Evolutionary conservation across 2,888 invertebrate genomes (phyloP), one percentile per base, ranked within the genome.

Genomic region (Eucriotettix oculatus): DNA sequence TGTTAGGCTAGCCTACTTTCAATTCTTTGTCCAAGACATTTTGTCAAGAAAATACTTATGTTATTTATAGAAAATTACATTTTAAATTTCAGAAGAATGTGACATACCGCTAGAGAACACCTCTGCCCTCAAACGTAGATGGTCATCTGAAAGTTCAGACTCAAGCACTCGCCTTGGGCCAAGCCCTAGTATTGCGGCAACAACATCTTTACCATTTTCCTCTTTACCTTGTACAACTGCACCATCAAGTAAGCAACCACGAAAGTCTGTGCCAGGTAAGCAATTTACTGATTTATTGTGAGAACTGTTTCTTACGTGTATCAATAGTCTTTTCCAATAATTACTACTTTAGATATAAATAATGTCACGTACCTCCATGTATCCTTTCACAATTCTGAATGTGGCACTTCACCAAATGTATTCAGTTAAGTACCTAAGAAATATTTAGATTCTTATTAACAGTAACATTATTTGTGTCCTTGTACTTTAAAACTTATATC

Each of bases 221-320:
- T 40, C 60, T 48, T 16, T 54, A 10, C 16, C 58, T 41, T 58
- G 52, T 14, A 29, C 66, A 1, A 66, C 67, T 16, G 69, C 72
- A 2, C 66, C 69, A 12, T 66, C 71, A 17, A 66, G 70, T 2
- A 75, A 76, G 65, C 73, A 74, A 65, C 69, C 71, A 16, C 69
- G 72, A 59, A 75, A 74, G 67, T 70, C 74, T 42, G 69, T 74
- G 61, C 73, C 74, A 64, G 73, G 74, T 74, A 66, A 64, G 58
- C 7, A 29, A 29, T 29, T 29, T 29, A 2, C 7, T 29, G 29
- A 29, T 29, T 29, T 29, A 29, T 29, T 29, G 7, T 29, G 3
- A 29, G 29, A 7, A 29, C 29, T 29, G 7, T 29, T 29, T 29
- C 2, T 29, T 29, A 7, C 29, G 7, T 29, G 29, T 29, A 29